phyloP scores from a whole-genome alignment of 2,888 invertebrate genomes.

The Carcina quercana region DNA sequence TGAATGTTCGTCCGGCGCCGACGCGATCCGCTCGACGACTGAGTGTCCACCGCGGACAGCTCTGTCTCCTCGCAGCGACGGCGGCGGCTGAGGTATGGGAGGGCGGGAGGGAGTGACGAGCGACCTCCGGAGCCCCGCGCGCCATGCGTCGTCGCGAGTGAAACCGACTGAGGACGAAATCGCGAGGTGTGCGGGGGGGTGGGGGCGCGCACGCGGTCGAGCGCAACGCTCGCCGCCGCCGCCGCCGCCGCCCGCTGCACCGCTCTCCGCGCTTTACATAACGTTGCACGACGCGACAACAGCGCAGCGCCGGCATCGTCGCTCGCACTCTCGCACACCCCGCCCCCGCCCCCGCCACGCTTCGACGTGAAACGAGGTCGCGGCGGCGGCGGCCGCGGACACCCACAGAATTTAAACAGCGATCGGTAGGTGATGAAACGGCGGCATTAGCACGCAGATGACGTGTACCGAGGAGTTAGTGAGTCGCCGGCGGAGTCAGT shows the following conservation, averaged over 20 bases:
- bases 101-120: conserved; percentile 48
- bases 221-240: conserved; percentile 57
- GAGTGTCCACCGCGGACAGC: conserved; percentile 35
- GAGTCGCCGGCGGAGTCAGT: conserved; percentile 63
- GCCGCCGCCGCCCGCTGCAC: neutral
- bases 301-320: conserved; percentile 51
- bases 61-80: conserved; percentile 33
- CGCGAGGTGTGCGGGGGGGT: conserved; percentile 41
- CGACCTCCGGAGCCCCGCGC: conserved; percentile 27
- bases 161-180: conserved; percentile 51
- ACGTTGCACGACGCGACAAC: conserved; percentile 52
- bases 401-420: conserved; percentile 61
- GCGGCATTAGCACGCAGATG: conserved; percentile 60
- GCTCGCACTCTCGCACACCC: too few species aligned
- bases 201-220: conserved; percentile 59
- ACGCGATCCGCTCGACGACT: conserved; percentile 68
- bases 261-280: conserved; percentile 48
- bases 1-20: conserved; percentile 48
- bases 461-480: conserved; percentile 57
- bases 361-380: conserved; percentile 59
- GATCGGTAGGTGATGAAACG: conserved; percentile 55
- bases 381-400: conserved; percentile 43
- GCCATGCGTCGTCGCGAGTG: conserved; percentile 55
- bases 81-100: conserved; percentile 32
- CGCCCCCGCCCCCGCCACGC: conserved; percentile 30